Evolutionary conservation across 2,113 vertebrate genomes (phyloP).

Genomic region (Protomyctophum bolini): DNA sequence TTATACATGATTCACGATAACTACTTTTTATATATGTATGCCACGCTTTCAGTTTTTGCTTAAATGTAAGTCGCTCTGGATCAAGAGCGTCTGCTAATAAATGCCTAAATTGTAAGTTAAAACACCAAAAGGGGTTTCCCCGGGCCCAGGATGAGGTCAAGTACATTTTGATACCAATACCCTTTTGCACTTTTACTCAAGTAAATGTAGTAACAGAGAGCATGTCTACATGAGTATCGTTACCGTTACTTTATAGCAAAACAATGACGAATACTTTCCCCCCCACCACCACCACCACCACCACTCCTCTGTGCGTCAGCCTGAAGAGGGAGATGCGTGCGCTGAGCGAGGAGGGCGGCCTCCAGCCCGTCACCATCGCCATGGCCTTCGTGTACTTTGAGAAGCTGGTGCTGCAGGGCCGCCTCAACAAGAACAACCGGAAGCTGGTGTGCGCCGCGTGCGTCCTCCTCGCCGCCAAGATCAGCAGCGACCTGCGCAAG

Average conservation of each 20-base stretch:
- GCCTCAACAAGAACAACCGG: conserved; percentile 97
- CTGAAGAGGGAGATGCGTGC: conserved; percentile 95
- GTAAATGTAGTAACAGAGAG: no score
- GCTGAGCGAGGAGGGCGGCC: conserved; percentile 88
- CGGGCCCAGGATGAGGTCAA: no score
- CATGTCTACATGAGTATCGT: no score
- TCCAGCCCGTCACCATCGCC: conserved; percentile 92
- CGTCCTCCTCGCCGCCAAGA: conserved; percentile 95
- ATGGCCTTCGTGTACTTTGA: conserved; percentile 99
- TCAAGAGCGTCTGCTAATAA: no score
- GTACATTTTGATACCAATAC: neutral
- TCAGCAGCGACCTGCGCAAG: conserved; percentile 96
- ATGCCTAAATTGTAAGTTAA: no score
- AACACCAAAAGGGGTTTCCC: no score
- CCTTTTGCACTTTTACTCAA: neutral
- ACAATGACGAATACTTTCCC: neutral
- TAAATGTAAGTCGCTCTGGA: no score
- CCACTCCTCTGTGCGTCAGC: conserved; percentile 75
- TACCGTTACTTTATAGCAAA: no score
- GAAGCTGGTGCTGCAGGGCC: conserved; percentile 95
- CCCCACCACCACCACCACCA: no score
- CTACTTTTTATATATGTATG: no score
- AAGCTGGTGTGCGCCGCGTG: conserved; percentile 94
- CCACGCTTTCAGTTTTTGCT: no score
- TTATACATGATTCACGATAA: no score